These are phyloP conservation scores for Enteromius anoplus DNA, from an alignment of 2,797 vertebrate species.

Conservation along the genomic window DNA sequence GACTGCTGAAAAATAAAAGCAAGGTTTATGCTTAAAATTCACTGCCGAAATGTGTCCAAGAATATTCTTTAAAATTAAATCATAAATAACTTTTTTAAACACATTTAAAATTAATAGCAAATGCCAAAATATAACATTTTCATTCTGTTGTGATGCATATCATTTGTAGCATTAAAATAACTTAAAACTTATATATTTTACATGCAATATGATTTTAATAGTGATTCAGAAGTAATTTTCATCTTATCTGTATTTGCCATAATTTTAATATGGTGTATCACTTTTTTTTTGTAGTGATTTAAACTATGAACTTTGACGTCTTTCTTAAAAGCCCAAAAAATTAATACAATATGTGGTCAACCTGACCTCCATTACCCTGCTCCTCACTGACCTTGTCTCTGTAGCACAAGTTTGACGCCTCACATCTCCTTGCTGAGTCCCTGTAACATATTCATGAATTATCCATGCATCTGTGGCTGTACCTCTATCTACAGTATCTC, in stretches of 20 bases:
- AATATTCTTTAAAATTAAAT: not conserved
- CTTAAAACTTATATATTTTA: not conserved
- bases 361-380: not conserved
- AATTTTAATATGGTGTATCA: not conserved
- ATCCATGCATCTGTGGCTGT: constrained; percentile 20
- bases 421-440: constrained; percentile 15
- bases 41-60: not conserved
- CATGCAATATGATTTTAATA: not conserved
- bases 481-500: constrained; percentile 23
- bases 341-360: not conserved
- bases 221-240: not conserved
- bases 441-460: constrained; percentile 30
- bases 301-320: not conserved
- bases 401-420: constrained; percentile 5
- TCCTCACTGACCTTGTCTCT: constrained; percentile 35
- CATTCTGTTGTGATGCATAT: not conserved
- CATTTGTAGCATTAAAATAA: not conserved
- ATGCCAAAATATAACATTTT: not conserved
- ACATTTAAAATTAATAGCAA: not conserved
- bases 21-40: not conserved
- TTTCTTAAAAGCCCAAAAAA: not conserved
- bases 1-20: not conserved
- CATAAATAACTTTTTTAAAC: not conserved
- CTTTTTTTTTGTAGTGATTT: not conserved
- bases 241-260: not conserved